Percentiles rank a stretch among this genome's conserved stretches.
These are phyloP conservation scores for Bettongia penicillata DNA, from an alignment of 2,113 vertebrate genomes.

Conservation along the genomic window DNA sequence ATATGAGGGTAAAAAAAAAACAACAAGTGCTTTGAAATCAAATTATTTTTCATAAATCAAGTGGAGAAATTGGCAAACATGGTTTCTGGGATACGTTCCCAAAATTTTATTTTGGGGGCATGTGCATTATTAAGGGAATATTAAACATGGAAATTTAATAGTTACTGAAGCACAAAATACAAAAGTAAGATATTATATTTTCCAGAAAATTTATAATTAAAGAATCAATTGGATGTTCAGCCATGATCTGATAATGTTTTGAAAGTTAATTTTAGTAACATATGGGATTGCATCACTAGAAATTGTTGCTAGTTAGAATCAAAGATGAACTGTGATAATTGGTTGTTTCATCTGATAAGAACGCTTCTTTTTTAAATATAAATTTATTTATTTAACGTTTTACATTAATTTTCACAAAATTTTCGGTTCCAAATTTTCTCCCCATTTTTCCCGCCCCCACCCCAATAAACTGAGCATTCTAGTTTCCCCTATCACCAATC, in stretches of 20 bases:
- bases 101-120: neutral
- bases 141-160: neutral
- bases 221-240: neutral
- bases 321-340: neutral
- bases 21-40: neutral
- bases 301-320: too few species aligned
- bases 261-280: neutral
- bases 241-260: neutral
- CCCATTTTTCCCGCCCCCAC: too few species aligned
- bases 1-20: neutral
- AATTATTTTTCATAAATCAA: neutral
- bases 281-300: neutral
- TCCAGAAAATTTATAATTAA: neutral
- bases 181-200: neutral
- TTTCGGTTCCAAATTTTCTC: too few species aligned
- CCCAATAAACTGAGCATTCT: too few species aligned
- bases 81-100: neutral
- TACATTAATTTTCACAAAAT: too few species aligned
- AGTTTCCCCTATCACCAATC: too few species aligned
- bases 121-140: neutral
- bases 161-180: neutral
- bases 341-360: neutral
- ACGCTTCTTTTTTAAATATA: too few species aligned
- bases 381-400: too few species aligned
- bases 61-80: neutral